Conservation (phyloP, 2,797 vertebrate species). For the Syngnathus acus region DNA sequence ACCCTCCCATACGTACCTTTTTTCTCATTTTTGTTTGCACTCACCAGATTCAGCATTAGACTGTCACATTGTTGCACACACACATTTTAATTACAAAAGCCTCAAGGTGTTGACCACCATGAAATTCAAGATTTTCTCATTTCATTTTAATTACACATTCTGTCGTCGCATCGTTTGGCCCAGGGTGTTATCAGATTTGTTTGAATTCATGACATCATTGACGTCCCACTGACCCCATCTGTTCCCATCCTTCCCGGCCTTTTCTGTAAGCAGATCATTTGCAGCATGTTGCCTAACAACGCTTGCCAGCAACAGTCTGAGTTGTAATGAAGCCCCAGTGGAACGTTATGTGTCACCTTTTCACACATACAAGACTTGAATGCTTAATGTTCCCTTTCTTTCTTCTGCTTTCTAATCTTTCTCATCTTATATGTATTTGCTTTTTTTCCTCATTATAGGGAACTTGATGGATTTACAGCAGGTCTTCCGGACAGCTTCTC, state of each 20-base stretch:
- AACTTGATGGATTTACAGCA: slow-evolving; percentile 48
- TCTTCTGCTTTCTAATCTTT: slow-evolving; percentile 12
- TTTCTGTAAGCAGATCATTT: slow-evolving; percentile 57
- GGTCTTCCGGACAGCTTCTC: slow-evolving; percentile 28
- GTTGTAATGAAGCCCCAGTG: slow-evolving; percentile 61
- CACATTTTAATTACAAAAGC: slow-evolving; percentile 42
- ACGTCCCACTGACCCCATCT: slow-evolving; percentile 37
- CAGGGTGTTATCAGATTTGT: slow-evolving; percentile 53
- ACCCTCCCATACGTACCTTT: not conserved
- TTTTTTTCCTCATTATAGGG: slow-evolving; percentile 39
- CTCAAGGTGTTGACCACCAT: slow-evolving; percentile 46
- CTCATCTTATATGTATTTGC: slow-evolving; percentile 6
- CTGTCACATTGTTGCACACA: not conserved
- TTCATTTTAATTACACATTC: slow-evolving; percentile 61
- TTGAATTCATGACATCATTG: slow-evolving; percentile 52
- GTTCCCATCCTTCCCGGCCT: slow-evolving; percentile 49
- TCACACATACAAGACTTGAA: slow-evolving; percentile 46
- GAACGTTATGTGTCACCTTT: slow-evolving; percentile 54
- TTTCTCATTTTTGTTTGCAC: not conserved
- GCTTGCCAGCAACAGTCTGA: slow-evolving; percentile 40
- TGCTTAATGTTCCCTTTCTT: slow-evolving; percentile 18
- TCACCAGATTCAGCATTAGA: not conserved
- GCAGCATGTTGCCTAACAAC: slow-evolving; percentile 44
- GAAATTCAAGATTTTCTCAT: slow-evolving; percentile 60
- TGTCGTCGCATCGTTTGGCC: slow-evolving; percentile 49